These are phyloP conservation scores for Brotula barbata DNA, from an alignment of 2,797 vertebrate species.

Conservation along the genomic window DNA sequence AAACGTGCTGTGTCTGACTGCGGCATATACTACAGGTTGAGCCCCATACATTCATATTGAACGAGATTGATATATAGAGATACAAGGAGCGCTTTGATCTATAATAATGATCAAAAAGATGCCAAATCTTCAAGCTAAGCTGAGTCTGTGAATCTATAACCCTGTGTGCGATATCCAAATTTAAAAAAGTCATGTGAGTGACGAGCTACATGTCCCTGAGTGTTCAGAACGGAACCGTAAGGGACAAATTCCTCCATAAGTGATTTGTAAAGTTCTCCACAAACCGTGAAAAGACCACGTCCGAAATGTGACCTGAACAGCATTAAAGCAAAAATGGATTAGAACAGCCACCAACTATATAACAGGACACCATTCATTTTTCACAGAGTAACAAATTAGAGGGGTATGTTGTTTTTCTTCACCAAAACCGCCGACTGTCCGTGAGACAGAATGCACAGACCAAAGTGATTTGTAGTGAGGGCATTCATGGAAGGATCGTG, in stretches of 20 bases:
- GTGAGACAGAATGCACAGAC: neutral
- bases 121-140: too few relatives aligned
- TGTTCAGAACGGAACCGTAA: too few relatives aligned
- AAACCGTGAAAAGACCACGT: slow-evolving; percentile 15
- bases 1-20: too few relatives aligned
- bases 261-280: slow-evolving; percentile 27
- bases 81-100: too few relatives aligned
- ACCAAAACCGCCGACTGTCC: neutral
- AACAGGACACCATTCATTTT: slow-evolving; percentile 43
- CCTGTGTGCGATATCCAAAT: too few relatives aligned
- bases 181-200: too few relatives aligned
- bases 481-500: slow-evolving; percentile 11
- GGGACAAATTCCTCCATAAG: slow-evolving; percentile 30
- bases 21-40: too few relatives aligned
- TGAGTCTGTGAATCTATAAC: too few relatives aligned
- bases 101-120: too few relatives aligned
- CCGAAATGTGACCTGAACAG: slow-evolving; percentile 28
- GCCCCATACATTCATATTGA: too few relatives aligned
- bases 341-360: slow-evolving; percentile 11
- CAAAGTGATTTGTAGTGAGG: neutral
- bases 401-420: slow-evolving; percentile 62
- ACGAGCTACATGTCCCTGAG: neutral
- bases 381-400: slow-evolving; percentile 48
- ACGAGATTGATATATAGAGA: too few relatives aligned
- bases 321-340: slow-evolving; percentile 43